Percentiles rank a stretch among this genome's conserved stretches.
Conservation (phyloP, 2,113 vertebrate genomes). For the Etheostoma cragini region DNA sequence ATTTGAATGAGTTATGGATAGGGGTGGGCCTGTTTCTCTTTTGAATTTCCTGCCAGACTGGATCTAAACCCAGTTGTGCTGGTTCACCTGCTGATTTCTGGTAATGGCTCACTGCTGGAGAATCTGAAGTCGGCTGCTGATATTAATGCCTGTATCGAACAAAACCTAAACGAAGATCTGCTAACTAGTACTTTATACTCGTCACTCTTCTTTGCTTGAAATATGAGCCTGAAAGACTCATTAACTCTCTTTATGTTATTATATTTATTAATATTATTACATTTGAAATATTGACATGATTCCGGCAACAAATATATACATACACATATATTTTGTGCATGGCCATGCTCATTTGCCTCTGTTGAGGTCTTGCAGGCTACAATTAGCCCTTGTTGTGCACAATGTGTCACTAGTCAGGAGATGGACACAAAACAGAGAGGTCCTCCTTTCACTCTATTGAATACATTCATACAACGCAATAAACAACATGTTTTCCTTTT, state of each 20-base stretch:
- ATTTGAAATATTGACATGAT: neutral
- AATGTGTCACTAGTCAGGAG: neutral
- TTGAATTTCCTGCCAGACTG: slow-evolving; percentile 16
- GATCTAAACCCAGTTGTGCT: slow-evolving; percentile 49
- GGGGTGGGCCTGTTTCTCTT: neutral
- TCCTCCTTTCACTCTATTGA: neutral
- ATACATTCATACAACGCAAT: slow-evolving; percentile 6
- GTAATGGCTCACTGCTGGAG: neutral
- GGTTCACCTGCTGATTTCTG: slow-evolving; percentile 37
- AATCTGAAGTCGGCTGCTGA: neutral
- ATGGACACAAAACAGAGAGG: neutral
- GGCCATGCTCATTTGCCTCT: neutral
- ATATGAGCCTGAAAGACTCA: neutral
- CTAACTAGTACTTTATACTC: neutral
- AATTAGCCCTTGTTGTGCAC: neutral
- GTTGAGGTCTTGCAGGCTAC: neutral
- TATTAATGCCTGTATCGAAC: neutral
- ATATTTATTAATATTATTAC: neutral
- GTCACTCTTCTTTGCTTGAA: neutral
- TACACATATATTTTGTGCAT: neutral
- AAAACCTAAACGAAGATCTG: neutral
- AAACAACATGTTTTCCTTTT: neutral
- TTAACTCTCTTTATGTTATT: neutral
- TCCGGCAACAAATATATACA: neutral
- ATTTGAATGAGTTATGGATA: neutral